Conservation (phyloP, 2,113 vertebrate species). For the Vombatus ursinus region DNA sequence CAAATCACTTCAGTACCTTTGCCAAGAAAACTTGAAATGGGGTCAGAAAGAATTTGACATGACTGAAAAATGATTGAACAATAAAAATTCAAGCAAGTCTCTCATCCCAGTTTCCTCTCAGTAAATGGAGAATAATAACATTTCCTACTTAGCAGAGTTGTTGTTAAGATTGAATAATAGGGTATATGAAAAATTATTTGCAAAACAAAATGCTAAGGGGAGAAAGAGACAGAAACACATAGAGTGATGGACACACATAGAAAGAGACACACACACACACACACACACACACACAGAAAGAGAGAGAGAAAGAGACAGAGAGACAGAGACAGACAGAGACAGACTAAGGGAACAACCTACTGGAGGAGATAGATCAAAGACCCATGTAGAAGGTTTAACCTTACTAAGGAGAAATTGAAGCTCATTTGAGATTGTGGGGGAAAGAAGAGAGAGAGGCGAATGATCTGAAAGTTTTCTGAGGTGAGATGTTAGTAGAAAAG, state of each 20-base stretch:
- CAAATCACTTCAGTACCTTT: no score
- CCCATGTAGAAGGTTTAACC: neutral
- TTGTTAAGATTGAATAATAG: neutral
- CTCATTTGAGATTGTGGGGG: neutral
- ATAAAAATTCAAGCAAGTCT: neutral
- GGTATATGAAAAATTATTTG: no score
- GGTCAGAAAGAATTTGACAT: neutral
- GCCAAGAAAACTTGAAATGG: no score
- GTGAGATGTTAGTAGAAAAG: neutral
- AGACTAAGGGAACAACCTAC: neutral
- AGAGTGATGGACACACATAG: no score
- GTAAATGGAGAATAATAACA: no score
- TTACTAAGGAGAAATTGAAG: neutral
- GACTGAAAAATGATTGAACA: neutral
- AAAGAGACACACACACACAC: no score
- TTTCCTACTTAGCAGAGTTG: neutral
- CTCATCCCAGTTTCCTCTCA: neutral
- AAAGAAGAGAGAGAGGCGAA: neutral
- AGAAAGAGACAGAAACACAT: no score
- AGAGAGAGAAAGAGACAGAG: no score
- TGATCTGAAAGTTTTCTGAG: neutral
- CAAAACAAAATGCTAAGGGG: neutral
- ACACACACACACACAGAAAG: no score
- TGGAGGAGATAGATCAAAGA: neutral
- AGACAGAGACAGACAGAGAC: no score